phyloP scores from a whole-genome alignment of 2,888 invertebrate genomes.

The Drosophila colorata region DNA sequence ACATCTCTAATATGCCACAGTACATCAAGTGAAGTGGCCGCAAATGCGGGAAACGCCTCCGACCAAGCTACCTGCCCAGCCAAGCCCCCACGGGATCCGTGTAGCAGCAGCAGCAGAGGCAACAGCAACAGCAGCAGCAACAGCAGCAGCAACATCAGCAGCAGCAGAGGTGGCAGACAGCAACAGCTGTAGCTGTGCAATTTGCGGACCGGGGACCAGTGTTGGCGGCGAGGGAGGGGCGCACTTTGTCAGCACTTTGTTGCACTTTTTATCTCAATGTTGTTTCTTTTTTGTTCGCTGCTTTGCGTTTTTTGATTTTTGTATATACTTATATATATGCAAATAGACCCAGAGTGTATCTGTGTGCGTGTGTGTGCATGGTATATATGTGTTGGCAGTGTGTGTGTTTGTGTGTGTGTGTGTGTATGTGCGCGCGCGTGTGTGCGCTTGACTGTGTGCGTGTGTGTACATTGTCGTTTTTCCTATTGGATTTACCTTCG shows the following conservation, averaged over 20 bases:
- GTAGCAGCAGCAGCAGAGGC: background rate
- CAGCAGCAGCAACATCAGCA: conserved; percentile 19
- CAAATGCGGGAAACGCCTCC: conserved; percentile 12
- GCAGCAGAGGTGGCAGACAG: conserved; percentile 32
- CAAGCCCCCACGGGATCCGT: conserved; percentile 1
- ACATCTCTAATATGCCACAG: conserved; percentile 16
- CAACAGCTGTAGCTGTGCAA: conserved; percentile 42
- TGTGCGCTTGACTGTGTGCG: conserved; percentile 27
- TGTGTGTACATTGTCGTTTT: conserved; percentile 70
- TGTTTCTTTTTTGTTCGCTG: conserved; percentile 45
- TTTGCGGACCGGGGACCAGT: conserved; percentile 1
- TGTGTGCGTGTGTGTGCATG: conserved; percentile 34
- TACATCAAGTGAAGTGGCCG: conserved; percentile 4
- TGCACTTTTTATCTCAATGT: conserved; percentile 63
- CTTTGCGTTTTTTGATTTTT: conserved; percentile 48
- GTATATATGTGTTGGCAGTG: background rate
- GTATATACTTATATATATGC: conserved; percentile 76
- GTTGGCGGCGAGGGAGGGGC: conserved; percentile 15
- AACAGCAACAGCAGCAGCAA: background rate
- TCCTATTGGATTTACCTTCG: conserved; percentile 81
- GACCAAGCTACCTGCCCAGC: conserved; percentile 29
- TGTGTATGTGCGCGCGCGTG: conserved; percentile 23
- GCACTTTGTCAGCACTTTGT: conserved; percentile 53
- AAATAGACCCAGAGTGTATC: conserved; percentile 68
- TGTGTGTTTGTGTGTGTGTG: conserved; percentile 30